Base-by-base conservation (phyloP, 1,140 invertebrate genomes). In the Cyphomyrmex costatus region DNA sequence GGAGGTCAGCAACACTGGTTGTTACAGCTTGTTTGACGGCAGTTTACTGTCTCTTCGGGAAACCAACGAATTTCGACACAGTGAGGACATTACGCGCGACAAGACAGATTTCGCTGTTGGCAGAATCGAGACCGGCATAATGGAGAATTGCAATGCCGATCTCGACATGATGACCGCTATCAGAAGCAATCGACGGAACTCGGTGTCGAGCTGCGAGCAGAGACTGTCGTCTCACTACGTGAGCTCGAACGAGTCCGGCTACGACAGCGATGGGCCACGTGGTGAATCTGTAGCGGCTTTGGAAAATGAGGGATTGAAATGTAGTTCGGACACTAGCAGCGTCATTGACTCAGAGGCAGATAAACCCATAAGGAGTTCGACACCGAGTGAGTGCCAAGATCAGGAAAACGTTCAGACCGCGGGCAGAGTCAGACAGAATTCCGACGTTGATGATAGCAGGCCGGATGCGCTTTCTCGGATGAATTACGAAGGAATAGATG, bases 221-320 rank as follows among this genome's bases (percentile, higher is more conserved):
- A 92, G 94, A 83, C 83, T 95, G 30, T 95, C 95, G 1, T 95
- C 94, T 24, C 95, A 97, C 93, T 97, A 97, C 92, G 96, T 98
- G 16, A 97, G 97, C 93, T 98, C 97, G 36, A 98, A 98, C 92
- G 97, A 98, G 94, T 98, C 97, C 46, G 97, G 97, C 24, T 98
- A 98, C 92, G 97, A 98, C 88, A 98, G 97, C 93, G 97, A 98
- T 90, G 96, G 97, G 19, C 96, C 97, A 0, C 91, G 94, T 0
- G 92, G 94, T 19, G 94, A 95, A 71, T 94, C 92, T 0, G 93
- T 93, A 0, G 92, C 92, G 0, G 92, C 92, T 10, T 95, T 92
- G 14, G 94, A 95, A 61, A 93, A 93, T 80, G 94, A 95, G 63
- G 90, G 92, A 1, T 65, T 91, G 1, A 94, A 94, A 46, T 94